phyloP scores from a whole-genome alignment of 2,888 invertebrate genomes.

The Melanargia galathea region DNA sequence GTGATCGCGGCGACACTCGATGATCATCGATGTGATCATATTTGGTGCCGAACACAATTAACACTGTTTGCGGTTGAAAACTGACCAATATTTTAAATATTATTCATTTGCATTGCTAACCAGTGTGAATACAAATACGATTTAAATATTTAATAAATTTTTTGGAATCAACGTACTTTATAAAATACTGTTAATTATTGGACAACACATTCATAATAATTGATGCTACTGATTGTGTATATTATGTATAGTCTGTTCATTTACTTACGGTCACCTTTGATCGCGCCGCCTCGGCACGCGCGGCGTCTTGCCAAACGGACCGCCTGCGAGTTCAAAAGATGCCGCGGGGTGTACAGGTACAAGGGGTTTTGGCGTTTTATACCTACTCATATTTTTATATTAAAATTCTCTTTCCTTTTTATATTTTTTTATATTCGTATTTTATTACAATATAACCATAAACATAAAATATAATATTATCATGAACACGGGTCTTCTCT shows the following conservation, averaged over 20 bases:
- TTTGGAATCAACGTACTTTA: not conserved
- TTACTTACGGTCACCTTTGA: too few species aligned
- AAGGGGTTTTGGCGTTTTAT: too few species aligned
- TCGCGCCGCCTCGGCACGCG: too few species aligned
- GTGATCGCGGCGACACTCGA: not conserved
- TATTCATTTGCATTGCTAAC: conserved; percentile 8
- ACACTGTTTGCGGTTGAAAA: not conserved
- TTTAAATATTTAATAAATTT: not conserved
- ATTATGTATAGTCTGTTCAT: not conserved
- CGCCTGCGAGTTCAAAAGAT: too few species aligned
- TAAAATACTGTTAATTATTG: not conserved
- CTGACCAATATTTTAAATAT: not conserved
- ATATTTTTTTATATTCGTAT: too few species aligned
- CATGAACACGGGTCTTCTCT: too few species aligned
- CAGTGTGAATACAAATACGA: not conserved
- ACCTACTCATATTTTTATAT: too few species aligned
- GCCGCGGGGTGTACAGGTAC: too few species aligned
- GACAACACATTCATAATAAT: not conserved
- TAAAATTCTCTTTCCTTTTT: too few species aligned
- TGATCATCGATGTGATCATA: not conserved
- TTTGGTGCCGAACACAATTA: not conserved
- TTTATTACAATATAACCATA: too few species aligned
- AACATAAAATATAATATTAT: too few species aligned
- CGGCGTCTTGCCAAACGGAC: too few species aligned
- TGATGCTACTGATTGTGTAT: not conserved